phyloP scores from a whole-genome alignment of 2,797 vertebrate genomes.

The Smutsia gigantea region DNA sequence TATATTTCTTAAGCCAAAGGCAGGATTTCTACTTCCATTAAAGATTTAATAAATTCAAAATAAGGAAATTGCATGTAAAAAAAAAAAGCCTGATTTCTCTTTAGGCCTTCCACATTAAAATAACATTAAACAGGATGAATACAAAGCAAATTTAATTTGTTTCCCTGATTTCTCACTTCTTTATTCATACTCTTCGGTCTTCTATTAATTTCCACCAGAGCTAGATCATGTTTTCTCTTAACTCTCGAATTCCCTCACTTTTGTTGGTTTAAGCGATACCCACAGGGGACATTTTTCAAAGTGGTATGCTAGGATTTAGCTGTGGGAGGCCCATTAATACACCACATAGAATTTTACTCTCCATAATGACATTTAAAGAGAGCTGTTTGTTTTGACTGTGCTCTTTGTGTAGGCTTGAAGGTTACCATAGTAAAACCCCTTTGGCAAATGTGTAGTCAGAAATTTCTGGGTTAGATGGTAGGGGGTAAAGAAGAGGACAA shows the following conservation, averaged over 20 bases:
- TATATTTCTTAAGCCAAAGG: constrained; percentile 72
- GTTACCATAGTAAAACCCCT: constrained; percentile 82
- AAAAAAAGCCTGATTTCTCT: constrained; percentile 54
- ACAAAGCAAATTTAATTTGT: constrained; percentile 79
- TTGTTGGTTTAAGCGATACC: constrained; percentile 82
- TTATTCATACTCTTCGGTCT: constrained; percentile 76
- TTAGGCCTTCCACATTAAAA: constrained; percentile 76
- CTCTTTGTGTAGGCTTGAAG: constrained; percentile 79
- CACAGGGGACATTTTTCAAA: constrained; percentile 84
- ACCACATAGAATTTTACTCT: constrained; percentile 83
- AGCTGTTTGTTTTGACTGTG: constrained; percentile 83
- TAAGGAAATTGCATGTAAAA: constrained; percentile 65
- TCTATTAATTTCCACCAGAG: constrained; percentile 79
- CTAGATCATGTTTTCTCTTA: constrained; percentile 73
- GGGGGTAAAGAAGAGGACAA: constrained; percentile 70
- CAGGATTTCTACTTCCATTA: constrained; percentile 68
- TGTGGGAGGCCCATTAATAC: constrained; percentile 84
- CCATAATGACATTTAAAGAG: constrained; percentile 82
- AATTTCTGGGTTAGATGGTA: constrained; percentile 74
- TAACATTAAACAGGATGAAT: constrained; percentile 75
- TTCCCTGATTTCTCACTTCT: constrained; percentile 74
- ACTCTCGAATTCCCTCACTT: constrained; percentile 83
- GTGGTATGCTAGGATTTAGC: constrained; percentile 82
- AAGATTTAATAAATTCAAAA: constrained; percentile 78
- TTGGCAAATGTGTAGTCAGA: constrained; percentile 77